Conservation (phyloP, 2,797 vertebrate genomes). For the Siniperca scherzeri region DNA sequence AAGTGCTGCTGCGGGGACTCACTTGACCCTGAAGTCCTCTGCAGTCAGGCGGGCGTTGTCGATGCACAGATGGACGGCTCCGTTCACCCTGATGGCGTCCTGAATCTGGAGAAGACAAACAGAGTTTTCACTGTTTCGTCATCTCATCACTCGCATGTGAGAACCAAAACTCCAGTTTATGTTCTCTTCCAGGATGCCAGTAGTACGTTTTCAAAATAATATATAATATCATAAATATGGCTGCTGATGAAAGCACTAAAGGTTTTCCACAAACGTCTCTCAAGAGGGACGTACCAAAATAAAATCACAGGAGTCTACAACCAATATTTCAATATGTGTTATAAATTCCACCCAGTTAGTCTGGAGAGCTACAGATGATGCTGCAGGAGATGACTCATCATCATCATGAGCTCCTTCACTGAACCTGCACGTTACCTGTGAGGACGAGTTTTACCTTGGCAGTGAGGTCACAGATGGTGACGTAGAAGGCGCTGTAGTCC, state of each 20-base stretch:
- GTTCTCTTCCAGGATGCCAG: too few relatives aligned
- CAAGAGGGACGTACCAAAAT: too few relatives aligned
- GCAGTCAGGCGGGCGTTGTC: conserved; percentile 87
- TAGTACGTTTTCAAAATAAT: too few relatives aligned
- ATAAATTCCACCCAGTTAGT: too few relatives aligned
- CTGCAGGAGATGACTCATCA: too few relatives aligned
- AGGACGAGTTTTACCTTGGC: conserved; percentile 82
- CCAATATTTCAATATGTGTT: too few relatives aligned
- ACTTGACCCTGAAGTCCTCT: conserved; percentile 80
- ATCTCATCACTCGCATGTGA: neutral
- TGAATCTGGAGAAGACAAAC: conserved; percentile 78
- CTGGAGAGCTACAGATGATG: too few relatives aligned
- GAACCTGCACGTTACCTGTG: conserved; percentile 28
- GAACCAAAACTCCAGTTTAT: too few relatives aligned
- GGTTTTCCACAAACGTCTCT: too few relatives aligned
- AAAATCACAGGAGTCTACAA: too few relatives aligned
- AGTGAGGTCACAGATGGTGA: conserved; percentile 84
- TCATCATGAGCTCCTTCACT: neutral
- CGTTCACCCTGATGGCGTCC: conserved; percentile 72
- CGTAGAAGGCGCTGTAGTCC: conserved; percentile 83
- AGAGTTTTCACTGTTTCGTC: neutral
- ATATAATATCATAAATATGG: too few relatives aligned
- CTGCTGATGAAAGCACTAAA: too few relatives aligned
- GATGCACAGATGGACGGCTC: conserved; percentile 81
- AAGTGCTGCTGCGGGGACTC: conserved; percentile 19